These are phyloP conservation scores for Pollachius pollachius DNA, from an alignment of 2,113 vertebrate genomes.

Conservation along the genomic window DNA sequence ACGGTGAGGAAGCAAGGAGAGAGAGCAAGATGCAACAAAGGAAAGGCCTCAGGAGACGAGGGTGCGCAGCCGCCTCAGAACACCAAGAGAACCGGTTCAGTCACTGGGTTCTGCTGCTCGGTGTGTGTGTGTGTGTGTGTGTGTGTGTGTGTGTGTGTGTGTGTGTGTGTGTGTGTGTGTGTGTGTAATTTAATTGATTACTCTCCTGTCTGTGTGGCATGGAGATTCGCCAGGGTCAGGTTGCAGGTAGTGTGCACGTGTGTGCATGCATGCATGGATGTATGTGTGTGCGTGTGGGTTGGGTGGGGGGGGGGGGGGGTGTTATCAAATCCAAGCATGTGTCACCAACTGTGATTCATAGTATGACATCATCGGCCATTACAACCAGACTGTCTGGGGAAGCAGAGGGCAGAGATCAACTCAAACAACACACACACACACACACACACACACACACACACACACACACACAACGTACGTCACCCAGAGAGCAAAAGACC, in stretches of 20 bases:
- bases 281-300: slow-evolving; percentile 14
- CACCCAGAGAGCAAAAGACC: not conserved
- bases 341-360: slow-evolving; percentile 72
- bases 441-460: not conserved
- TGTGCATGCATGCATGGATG: slow-evolving; percentile 21
- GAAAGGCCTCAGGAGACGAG: no score
- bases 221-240: slow-evolving; percentile 55
- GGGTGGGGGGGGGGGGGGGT: slow-evolving; percentile 35
- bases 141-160: no score
- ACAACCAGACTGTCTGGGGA: slow-evolving; percentile 70
- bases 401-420: slow-evolving; percentile 56
- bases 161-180: no score
- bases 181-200: slow-evolving; percentile 63
- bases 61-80: no score
- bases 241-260: slow-evolving; percentile 59
- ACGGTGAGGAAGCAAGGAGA: no score
- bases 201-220: slow-evolving; percentile 40
- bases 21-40: no score
- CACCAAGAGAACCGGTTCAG: no score
- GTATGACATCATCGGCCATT: slow-evolving; percentile 76
- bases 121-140: no score
- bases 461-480: not conserved
- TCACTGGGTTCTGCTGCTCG: no score
- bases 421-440: slow-evolving; percentile 39
- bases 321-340: slow-evolving; percentile 66